Conservation (phyloP, 2,888 invertebrate species). For the Acleris laterana region DNA sequence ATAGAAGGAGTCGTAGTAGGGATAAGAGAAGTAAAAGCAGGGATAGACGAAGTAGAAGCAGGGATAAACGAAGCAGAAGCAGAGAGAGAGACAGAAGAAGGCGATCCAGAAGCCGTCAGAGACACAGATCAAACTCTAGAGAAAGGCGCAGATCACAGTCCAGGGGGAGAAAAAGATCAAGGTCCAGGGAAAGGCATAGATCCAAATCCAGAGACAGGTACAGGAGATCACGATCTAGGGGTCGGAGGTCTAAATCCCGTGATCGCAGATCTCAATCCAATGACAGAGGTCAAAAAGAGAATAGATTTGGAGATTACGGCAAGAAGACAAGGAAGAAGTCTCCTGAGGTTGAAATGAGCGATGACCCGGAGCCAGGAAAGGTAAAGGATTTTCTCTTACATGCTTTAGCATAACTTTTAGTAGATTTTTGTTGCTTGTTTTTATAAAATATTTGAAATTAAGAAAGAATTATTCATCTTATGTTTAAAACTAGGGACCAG, state of each 20-base stretch:
- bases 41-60: conserved; percentile 54
- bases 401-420: neutral
- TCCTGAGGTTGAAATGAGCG: conserved; percentile 84
- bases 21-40: conserved; percentile 50
- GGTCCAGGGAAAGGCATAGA: conserved; percentile 41
- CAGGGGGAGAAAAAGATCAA: conserved; percentile 50
- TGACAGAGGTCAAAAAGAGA: conserved; percentile 56
- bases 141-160: conserved; percentile 56
- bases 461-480: too few relatives aligned
- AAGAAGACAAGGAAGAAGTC: conserved; percentile 68
- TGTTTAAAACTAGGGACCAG: too few relatives aligned
- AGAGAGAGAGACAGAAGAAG: conserved; percentile 51
- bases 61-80: conserved; percentile 52
- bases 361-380: conserved; percentile 91
- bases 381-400: conserved; percentile 49
- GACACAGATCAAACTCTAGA: conserved; percentile 56
- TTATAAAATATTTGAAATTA: too few relatives aligned
- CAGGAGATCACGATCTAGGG: conserved; percentile 46
- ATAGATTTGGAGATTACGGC: conserved; percentile 59
- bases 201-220: conserved; percentile 38
- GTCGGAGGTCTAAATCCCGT: conserved; percentile 59
- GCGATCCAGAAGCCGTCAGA: conserved; percentile 57
- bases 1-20: conserved; percentile 47
- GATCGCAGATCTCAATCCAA: conserved; percentile 50
- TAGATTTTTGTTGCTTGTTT: too few relatives aligned